phyloP scores from a whole-genome alignment of 2,113 vertebrate genomes.

The Illadopsis cleaveri region DNA sequence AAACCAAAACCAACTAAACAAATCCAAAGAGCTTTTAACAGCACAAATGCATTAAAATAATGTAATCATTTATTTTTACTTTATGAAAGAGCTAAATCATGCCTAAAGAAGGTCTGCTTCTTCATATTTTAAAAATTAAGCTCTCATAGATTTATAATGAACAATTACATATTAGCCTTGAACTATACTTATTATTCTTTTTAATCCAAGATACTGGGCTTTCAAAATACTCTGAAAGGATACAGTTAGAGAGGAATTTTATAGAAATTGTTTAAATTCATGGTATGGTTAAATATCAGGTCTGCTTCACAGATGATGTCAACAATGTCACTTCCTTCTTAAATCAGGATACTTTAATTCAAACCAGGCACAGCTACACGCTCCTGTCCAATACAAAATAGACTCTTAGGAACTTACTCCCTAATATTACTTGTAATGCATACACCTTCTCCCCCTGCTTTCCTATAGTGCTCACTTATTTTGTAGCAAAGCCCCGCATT shows the following conservation, averaged over 20 bases:
- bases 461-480: not conserved
- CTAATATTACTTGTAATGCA: not conserved
- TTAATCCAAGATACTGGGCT: not conserved
- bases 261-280: not conserved
- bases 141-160: not conserved
- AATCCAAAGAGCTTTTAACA: not conserved
- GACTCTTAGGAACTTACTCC: not conserved
- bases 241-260: not conserved
- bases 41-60: fast-evolving
- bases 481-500: not conserved
- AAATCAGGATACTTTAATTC: not conserved
- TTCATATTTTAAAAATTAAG: not conserved
- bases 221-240: not conserved
- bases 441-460: not conserved
- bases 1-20: not conserved
- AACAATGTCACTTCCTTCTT: not conserved
- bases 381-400: not conserved
- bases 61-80: not conserved
- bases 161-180: not conserved
- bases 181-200: not conserved
- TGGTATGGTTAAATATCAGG: not conserved
- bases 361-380: not conserved
- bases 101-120: not conserved
- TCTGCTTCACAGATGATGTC: not conserved
- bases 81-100: not conserved